Evolutionary conservation across 2,113 vertebrate genomes (phyloP).

Genomic region (Tretioscincus oriximinensis): DNA sequence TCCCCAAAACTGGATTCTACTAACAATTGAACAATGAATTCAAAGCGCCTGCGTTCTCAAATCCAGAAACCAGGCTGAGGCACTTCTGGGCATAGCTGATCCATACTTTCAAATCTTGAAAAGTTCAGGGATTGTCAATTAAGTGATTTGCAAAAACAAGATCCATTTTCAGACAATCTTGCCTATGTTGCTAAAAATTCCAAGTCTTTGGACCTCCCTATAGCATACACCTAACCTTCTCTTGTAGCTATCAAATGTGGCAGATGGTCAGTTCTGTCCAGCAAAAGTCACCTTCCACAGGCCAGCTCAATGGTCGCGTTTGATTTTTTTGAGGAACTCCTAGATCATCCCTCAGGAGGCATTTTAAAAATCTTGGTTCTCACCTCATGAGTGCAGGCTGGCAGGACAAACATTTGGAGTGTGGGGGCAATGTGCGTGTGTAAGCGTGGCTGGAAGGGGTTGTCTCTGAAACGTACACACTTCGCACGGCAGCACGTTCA

Average conservation of each 20-base stretch:
- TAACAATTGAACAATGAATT: background rate
- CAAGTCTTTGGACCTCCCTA: background rate
- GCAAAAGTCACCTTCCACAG: background rate
- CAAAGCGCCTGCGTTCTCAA: background rate
- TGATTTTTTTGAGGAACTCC: background rate
- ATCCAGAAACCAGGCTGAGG: background rate
- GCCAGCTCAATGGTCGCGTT: no score
- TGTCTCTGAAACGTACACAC: background rate
- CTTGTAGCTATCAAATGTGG: background rate
- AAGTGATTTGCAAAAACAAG: background rate
- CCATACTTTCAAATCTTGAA: background rate
- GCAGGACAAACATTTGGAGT: background rate
- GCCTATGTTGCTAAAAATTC: background rate
- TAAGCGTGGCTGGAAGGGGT: background rate
- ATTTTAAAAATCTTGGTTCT: background rate
- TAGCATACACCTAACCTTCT: background rate
- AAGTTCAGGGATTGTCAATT: background rate
- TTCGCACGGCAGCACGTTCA: background rate
- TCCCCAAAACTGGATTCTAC: background rate
- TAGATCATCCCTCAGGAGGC: background rate
- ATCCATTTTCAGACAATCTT: background rate
- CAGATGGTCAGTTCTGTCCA: no score
- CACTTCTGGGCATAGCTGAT: background rate
- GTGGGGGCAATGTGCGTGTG: conserved; percentile 1
- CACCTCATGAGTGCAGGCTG: background rate